Evolutionary conservation across 2,888 invertebrate genomes (phyloP).

Genomic region (Hypercompe scribonia): DNA sequence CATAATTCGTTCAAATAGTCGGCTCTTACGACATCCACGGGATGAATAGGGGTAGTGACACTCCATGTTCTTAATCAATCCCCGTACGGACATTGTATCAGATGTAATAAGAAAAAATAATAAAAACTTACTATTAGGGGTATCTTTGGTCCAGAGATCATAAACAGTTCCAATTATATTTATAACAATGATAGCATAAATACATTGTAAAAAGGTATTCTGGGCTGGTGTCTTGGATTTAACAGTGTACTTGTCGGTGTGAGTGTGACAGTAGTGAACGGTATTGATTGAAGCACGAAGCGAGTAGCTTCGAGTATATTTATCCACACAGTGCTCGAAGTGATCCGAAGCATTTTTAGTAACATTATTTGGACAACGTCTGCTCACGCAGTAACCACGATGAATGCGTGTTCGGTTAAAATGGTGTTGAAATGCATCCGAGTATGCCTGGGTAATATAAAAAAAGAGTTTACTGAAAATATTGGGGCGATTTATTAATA

Average conservation of each 20-base stretch:
- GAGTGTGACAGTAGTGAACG: constrained; percentile 50
- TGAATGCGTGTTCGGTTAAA: constrained; percentile 44
- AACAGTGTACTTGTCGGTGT: constrained; percentile 22
- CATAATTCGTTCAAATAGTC: no score
- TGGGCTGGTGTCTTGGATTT: constrained; percentile 30
- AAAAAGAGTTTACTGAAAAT: not conserved
- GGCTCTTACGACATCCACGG: no score
- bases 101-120: no score
- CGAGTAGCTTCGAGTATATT: constrained; percentile 25
- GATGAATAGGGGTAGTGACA: no score
- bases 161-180: constrained; percentile 55
- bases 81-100: no score
- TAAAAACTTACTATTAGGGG: constrained; percentile 44
- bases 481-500: no score
- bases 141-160: constrained; percentile 32
- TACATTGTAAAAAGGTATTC: constrained; percentile 32
- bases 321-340: constrained; percentile 51
- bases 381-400: constrained; percentile 52
- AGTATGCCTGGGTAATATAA: constrained; percentile 29
- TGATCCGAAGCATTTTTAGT: constrained; percentile 19
- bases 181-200: constrained; percentile 39
- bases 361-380: constrained; percentile 38
- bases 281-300: constrained; percentile 46
- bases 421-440: constrained; percentile 33
- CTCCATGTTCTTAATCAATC: no score